A percentile compares a stretch with the other conserved stretches of the same genome.
These are phyloP conservation scores for Glomeris maerens DNA, from an alignment of 1,140 invertebrate genomes.

Conservation along the genomic window DNA sequence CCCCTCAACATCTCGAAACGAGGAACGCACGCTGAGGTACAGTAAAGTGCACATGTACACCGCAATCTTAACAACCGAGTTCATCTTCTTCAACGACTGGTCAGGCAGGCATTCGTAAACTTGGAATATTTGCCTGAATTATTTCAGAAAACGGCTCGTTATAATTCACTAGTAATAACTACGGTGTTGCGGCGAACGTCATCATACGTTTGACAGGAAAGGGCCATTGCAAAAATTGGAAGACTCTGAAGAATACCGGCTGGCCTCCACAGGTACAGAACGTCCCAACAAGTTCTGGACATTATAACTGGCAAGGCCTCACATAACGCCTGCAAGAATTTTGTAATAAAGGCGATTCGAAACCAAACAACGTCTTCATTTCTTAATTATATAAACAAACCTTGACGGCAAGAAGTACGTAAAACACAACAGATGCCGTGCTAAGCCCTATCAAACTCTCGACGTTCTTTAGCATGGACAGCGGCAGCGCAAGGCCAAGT, in stretches of 20 bases:
- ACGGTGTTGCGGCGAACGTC: not conserved
- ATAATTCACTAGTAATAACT: slow-evolving; percentile 1
- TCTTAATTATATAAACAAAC: slow-evolving; percentile 35
- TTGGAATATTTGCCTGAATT: slow-evolving; percentile 76
- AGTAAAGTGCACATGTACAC: slow-evolving; percentile 83
- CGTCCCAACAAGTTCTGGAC: slow-evolving; percentile 52
- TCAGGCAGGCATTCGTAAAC: slow-evolving; percentile 83
- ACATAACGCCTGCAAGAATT: slow-evolving; percentile 45
- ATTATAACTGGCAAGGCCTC: slow-evolving; percentile 60
- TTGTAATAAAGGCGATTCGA: slow-evolving; percentile 3
- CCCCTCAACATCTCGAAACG: too few relatives aligned
- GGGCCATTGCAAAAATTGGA: slow-evolving; percentile 87
- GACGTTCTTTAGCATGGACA: slow-evolving; percentile 79
- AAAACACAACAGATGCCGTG: slow-evolving; percentile 78
- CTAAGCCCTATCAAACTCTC: slow-evolving; percentile 76
- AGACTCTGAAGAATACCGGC: slow-evolving; percentile 72
- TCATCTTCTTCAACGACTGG: slow-evolving; percentile 75
- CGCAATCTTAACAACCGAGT: slow-evolving; percentile 66
- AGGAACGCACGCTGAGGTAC: slow-evolving; percentile 31
- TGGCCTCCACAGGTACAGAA: slow-evolving; percentile 69
- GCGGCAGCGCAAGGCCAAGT: slow-evolving; percentile 70
- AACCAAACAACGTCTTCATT: not conserved
- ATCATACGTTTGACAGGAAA: slow-evolving; percentile 78
- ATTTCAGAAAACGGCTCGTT: slow-evolving; percentile 15
- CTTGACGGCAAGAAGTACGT: slow-evolving; percentile 72